Conservation (phyloP, 2,113 vertebrate genomes). For the Galeopterus variegatus region DNA sequence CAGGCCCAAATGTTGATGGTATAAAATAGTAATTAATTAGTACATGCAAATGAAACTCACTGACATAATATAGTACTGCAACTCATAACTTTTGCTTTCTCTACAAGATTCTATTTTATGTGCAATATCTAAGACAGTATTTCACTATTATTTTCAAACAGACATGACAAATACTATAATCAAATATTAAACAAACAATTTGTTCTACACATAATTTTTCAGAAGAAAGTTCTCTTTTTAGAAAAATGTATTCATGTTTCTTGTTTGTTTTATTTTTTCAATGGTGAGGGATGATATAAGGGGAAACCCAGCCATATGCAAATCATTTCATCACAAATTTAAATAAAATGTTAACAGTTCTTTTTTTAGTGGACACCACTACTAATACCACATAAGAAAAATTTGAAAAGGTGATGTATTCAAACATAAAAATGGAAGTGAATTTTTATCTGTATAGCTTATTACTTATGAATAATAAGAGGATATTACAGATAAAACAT, state of each 20-base stretch:
- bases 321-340: not conserved
- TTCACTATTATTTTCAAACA: conserved; percentile 51
- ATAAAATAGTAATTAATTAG: conserved; percentile 85
- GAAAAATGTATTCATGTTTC: not conserved
- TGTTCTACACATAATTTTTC: not conserved
- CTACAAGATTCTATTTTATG: conserved; percentile 50
- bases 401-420: not conserved
- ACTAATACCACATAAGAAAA: not conserved
- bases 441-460: not conserved
- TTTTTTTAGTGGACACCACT: not conserved
- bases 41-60: conserved; percentile 81
- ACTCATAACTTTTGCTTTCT: conserved; percentile 63
- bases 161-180: conserved; percentile 9
- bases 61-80: conserved; percentile 72
- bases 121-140: not conserved
- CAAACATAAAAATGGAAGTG: not conserved
- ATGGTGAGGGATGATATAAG: not conserved
- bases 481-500: not conserved
- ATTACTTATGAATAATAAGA: not conserved
- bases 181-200: conserved; percentile 27
- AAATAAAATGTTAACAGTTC: not conserved
- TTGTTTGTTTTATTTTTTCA: not conserved
- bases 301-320: not conserved
- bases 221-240: not conserved
- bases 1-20: conserved; percentile 74